These are phyloP conservation scores for Araneus ventricosus DNA, from an alignment of 1,140 invertebrate species.

Conservation along the genomic window DNA sequence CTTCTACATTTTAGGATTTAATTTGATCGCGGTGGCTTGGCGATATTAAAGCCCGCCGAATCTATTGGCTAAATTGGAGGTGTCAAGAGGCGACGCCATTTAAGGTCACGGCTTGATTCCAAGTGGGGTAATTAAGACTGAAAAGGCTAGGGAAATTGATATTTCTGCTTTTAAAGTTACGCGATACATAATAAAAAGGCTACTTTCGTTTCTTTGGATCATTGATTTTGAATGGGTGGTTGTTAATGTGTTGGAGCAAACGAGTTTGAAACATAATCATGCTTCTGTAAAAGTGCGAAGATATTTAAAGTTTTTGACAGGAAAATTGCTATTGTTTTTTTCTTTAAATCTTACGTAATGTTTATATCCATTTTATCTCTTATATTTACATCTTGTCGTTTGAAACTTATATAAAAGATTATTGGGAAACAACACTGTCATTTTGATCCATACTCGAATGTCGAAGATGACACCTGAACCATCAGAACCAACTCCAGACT, in stretches of 20 bases:
- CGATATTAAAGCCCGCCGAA: conserved; percentile 31
- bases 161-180: not conserved
- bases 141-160: not conserved
- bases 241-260: not conserved
- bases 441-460: too few relatives aligned
- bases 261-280: too few relatives aligned
- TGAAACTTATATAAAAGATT: too few relatives aligned
- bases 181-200: not conserved
- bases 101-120: not conserved
- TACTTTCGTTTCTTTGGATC: not conserved
- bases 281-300: too few relatives aligned
- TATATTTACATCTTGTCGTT: too few relatives aligned
- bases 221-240: not conserved
- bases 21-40: conserved; percentile 49
- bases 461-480: too few relatives aligned
- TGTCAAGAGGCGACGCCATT: not conserved
- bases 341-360: too few relatives aligned
- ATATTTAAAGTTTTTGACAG: too few relatives aligned
- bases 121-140: not conserved
- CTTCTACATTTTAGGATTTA: conserved; percentile 45
- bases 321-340: too few relatives aligned
- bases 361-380: too few relatives aligned
- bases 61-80: conserved; percentile 11
- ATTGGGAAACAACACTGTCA: too few relatives aligned
- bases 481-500: too few relatives aligned